phyloP scores from a whole-genome alignment of 2,888 invertebrate species.

The Napeogenes inachia region DNA sequence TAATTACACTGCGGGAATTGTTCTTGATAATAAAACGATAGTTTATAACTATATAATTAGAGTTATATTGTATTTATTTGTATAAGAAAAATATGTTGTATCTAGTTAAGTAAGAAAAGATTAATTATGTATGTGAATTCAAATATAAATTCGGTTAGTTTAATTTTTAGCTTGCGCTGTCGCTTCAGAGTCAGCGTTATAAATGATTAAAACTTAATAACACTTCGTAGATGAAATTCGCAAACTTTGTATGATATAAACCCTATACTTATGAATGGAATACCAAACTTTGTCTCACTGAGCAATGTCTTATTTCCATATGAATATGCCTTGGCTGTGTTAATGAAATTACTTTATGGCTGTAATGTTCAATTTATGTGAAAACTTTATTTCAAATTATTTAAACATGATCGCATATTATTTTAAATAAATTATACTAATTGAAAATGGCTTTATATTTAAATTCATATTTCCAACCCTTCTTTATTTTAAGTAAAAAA shows the following conservation, averaged over 20 bases:
- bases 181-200: conserved; percentile 21
- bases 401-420: too few species aligned
- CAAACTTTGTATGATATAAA: conserved; percentile 14
- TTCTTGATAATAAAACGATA: too few species aligned
- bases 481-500: too few species aligned
- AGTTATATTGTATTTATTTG: too few species aligned
- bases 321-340: conserved; percentile 1
- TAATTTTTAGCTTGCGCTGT: background rate
- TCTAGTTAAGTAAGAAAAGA: too few species aligned
- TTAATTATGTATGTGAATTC: background rate
- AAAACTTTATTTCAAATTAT: background rate
- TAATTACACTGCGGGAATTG: too few species aligned
- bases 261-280: conserved; percentile 27
- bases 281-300: conserved; percentile 17
- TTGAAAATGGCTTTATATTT: too few species aligned
- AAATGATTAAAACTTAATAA: conserved; percentile 33
- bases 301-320: conserved; percentile 7
- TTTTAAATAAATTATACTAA: too few species aligned
- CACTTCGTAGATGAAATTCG: conserved; percentile 17
- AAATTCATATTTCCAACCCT: too few species aligned
- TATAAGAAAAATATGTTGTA: too few species aligned
- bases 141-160: background rate
- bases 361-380: background rate
- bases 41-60: too few species aligned
- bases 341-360: conserved; percentile 3